Conservation (phyloP, 2,888 invertebrate species). For the Amphipoea oculea region DNA sequence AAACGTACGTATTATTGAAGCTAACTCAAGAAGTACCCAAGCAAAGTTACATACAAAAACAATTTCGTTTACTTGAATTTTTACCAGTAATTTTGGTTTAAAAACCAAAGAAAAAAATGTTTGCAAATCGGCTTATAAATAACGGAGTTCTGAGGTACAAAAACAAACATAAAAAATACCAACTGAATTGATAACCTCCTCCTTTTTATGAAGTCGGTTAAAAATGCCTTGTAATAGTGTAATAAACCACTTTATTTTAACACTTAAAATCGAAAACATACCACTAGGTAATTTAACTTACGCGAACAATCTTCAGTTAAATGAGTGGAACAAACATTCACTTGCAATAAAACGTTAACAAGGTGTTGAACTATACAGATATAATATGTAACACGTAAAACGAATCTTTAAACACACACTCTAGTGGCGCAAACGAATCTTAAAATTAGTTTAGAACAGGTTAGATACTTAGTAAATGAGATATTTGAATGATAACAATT, state of each 20-base stretch:
- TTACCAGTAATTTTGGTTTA: too few relatives aligned
- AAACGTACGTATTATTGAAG: too few relatives aligned
- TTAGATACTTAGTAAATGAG: not conserved
- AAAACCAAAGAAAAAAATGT: too few relatives aligned
- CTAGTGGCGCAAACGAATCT: not conserved
- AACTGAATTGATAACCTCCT: too few relatives aligned
- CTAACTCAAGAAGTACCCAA: too few relatives aligned
- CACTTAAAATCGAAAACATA: not conserved
- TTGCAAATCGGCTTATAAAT: too few relatives aligned
- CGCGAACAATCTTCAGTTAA: not conserved
- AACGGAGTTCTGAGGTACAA: too few relatives aligned
- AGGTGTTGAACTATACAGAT: not conserved
- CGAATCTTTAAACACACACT: not conserved
- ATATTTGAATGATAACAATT: constrained; percentile 79
- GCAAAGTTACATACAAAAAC: too few relatives aligned
- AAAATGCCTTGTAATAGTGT: not conserved
- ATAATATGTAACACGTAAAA: not conserved
- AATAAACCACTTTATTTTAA: not conserved
- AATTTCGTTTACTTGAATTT: too few relatives aligned
- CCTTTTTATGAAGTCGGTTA: too few relatives aligned
- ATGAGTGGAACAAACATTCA: not conserved
- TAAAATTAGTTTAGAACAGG: not conserved
- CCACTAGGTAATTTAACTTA: too few relatives aligned
- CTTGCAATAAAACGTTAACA: not conserved
- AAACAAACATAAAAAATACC: too few relatives aligned